These are phyloP conservation scores for Hypena proboscidalis DNA, from an alignment of 2,888 invertebrate species.

Conservation along the genomic window DNA sequence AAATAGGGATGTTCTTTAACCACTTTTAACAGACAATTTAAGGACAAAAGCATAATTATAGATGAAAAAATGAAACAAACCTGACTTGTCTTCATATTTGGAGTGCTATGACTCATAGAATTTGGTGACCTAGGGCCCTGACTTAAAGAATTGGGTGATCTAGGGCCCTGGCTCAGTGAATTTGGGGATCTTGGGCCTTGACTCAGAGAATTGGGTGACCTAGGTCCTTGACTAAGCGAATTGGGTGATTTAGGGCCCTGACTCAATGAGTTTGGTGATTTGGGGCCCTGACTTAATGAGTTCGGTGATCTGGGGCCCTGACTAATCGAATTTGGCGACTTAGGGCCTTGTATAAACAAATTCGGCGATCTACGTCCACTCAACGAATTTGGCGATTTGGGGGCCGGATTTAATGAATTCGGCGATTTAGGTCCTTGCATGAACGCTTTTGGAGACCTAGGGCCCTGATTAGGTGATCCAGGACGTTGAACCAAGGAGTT, in stretches of 20 bases:
- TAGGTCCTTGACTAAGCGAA: constrained; percentile 1
- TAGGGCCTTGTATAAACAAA: not conserved
- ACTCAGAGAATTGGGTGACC: constrained; percentile 1
- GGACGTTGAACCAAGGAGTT: too few relatives aligned
- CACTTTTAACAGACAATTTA: too few relatives aligned
- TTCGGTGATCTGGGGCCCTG: not conserved
- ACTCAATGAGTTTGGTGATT: constrained; percentile 6
- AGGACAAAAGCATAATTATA: too few relatives aligned
- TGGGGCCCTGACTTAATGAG: not conserved
- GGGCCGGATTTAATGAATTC: constrained; percentile 1
- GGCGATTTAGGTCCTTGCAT: constrained; percentile 6
- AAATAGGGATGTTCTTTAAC: too few relatives aligned
- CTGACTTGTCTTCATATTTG: constrained; percentile 2
- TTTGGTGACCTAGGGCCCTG: constrained; percentile 8
- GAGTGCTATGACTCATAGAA: constrained; percentile 1
- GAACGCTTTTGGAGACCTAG: not conserved
- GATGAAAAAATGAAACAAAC: too few relatives aligned
- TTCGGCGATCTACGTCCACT: constrained; percentile 5
- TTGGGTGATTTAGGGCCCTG: constrained; percentile 3
- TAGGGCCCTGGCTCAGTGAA: not conserved
- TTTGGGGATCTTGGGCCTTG: constrained; percentile 1
- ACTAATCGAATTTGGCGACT: not conserved
- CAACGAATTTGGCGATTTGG: constrained; percentile 4
- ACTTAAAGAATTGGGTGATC: not conserved
- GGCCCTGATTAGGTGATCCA: not conserved